phyloP scores from a whole-genome alignment of 2,888 invertebrate genomes.

The Drosophila lutescens region DNA sequence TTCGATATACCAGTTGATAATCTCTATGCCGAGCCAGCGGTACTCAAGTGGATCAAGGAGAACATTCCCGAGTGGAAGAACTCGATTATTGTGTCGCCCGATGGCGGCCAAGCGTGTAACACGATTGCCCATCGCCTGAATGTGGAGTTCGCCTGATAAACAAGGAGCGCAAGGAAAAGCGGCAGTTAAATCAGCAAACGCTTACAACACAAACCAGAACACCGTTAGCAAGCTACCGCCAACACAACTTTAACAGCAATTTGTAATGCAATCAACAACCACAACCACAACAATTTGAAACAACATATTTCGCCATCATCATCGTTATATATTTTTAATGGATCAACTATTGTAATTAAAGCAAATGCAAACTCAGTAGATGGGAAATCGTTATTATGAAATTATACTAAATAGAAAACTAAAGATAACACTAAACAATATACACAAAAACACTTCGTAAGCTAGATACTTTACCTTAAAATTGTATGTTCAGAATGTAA shows the following conservation, averaged over 20 bases:
- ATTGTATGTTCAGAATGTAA: too few species aligned
- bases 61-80: conserved; percentile 95
- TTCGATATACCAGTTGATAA: conserved; percentile 97
- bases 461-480: too few species aligned
- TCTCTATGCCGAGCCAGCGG: conserved; percentile 95
- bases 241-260: conserved; percentile 24
- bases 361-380: conserved; percentile 40
- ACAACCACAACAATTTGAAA: conserved; percentile 41
- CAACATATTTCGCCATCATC: conserved; percentile 64
- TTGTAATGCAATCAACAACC: conserved; percentile 30
- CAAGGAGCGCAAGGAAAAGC: conserved; percentile 90
- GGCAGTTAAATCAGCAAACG: conserved; percentile 84
- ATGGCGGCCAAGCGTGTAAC: conserved; percentile 96
- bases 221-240: conserved; percentile 41
- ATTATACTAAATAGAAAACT: conserved; percentile 65
- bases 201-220: conserved; percentile 39
- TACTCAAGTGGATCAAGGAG: conserved; percentile 95
- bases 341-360: conserved; percentile 65
- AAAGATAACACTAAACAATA: conserved; percentile 47
- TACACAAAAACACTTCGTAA: too few species aligned
- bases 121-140: conserved; percentile 94
- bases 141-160: conserved; percentile 96
- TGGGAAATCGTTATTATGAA: conserved; percentile 61
- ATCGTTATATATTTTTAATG: conserved; percentile 77
- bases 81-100: conserved; percentile 95